These are phyloP conservation scores for Eupithecia inturbata DNA, from an alignment of 2,888 invertebrate species.

Conservation along the genomic window DNA sequence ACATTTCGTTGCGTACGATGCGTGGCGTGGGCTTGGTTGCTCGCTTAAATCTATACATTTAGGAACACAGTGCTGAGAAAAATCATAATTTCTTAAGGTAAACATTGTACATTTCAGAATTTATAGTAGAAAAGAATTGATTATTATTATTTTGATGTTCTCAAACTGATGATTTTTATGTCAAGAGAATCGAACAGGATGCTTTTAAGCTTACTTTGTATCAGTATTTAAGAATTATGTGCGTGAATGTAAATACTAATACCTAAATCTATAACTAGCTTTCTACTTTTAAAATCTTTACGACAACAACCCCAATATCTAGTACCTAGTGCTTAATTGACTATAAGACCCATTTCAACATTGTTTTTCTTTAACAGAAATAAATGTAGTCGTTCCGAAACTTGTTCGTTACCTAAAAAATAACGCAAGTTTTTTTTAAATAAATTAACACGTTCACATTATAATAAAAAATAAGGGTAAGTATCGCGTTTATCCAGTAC, in stretches of 20 bases:
- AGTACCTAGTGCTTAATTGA: conserved; percentile 1
- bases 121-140: background rate
- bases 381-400: background rate
- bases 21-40: background rate
- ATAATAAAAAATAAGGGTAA: background rate
- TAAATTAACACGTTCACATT: conserved; percentile 2
- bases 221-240: background rate
- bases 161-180: background rate
- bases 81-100: background rate
- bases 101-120: background rate
- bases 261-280: conserved; percentile 1
- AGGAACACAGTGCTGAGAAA: conserved; percentile 3
- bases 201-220: background rate
- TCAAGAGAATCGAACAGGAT: background rate
- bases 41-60: conserved; percentile 1
- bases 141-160: conserved; percentile 1
- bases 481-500: background rate
- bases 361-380: background rate
- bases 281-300: background rate
- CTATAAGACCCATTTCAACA: background rate
- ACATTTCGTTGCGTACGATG: background rate
- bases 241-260: conserved; percentile 4
- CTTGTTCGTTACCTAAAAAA: background rate
- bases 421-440: background rate
- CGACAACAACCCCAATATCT: background rate